Percentiles rank a stretch among this genome's conserved stretches.
Conservation (phyloP, 2,888 invertebrate genomes). For the Morinoia aosen region DNA sequence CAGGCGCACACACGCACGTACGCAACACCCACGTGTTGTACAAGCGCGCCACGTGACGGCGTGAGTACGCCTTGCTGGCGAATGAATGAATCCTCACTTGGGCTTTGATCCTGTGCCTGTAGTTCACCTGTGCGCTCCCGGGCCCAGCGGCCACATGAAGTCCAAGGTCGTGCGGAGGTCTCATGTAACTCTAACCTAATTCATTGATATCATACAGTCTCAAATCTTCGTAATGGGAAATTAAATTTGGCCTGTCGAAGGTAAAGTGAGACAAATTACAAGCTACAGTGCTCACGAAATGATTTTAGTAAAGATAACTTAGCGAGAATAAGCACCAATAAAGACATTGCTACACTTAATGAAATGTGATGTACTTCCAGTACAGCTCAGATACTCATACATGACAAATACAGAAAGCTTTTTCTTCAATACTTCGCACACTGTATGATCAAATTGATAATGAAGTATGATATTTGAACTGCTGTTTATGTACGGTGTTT, state of each 20-base stretch:
- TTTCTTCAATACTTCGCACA: no score
- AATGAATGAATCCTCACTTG: neutral
- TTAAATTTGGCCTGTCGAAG: neutral
- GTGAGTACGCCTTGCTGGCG: neutral
- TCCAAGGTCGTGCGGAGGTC: neutral
- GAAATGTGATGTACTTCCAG: no score
- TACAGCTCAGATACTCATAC: no score
- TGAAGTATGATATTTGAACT: no score
- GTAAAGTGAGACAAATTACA: neutral
- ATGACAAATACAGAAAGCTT: no score
- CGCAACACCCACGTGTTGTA: constrained; percentile 19
- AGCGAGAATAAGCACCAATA: no score
- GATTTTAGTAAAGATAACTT: neutral
- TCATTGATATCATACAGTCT: neutral
- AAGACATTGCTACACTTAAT: no score
- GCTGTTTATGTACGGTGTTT: no score
- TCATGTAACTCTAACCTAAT: neutral
- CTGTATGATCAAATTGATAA: no score
- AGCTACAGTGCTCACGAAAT: neutral
- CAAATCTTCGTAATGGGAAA: neutral
- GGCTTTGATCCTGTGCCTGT: constrained; percentile 8
- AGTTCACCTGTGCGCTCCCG: neutral
- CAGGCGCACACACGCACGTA: constrained; percentile 6
- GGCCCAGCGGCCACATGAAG: neutral
- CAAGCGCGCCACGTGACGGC: constrained; percentile 33